Conservation (phyloP, 2,113 vertebrate genomes). For the Xiphophorus maculatus region DNA sequence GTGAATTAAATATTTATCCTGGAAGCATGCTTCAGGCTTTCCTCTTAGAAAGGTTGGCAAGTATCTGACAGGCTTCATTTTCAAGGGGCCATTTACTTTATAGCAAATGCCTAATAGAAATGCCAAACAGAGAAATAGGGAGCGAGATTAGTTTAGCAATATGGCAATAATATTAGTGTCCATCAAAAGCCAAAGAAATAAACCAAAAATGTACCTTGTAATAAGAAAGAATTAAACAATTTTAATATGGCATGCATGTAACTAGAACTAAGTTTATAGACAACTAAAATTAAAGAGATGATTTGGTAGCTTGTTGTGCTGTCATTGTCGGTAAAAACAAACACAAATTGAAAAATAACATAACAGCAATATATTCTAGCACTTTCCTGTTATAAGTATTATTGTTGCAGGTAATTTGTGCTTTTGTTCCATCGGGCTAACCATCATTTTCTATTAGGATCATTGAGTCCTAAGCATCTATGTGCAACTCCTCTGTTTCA, state of each 20-base stretch:
- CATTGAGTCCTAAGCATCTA: not conserved
- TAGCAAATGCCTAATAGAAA: constrained; percentile 33
- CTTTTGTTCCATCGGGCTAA: not conserved
- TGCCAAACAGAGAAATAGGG: constrained; percentile 10
- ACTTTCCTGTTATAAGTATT: not conserved
- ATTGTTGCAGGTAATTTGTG: not conserved
- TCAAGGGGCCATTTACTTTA: constrained; percentile 22
- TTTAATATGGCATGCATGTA: not conserved
- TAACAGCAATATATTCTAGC: not conserved
- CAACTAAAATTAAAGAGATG: not conserved
- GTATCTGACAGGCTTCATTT: constrained; percentile 16
- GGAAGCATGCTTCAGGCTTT: not conserved
- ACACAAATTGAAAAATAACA: not conserved
- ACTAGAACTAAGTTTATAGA: not conserved
- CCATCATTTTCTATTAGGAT: not conserved
- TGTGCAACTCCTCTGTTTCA: constrained; percentile 4
- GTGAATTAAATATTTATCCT: constrained; percentile 24
- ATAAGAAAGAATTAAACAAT: not conserved
- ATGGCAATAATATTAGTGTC: constrained; percentile 5
- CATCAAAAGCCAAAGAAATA: constrained; percentile 13
- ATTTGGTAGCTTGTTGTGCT: not conserved
- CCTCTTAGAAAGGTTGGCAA: constrained; percentile 21
- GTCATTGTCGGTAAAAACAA: not conserved
- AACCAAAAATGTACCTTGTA: constrained; percentile 10
- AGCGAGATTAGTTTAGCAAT: constrained; percentile 7